These are phyloP conservation scores for Propithecus deckenii DNA, from an alignment of 2,797 vertebrate genomes.

Conservation along the genomic window DNA sequence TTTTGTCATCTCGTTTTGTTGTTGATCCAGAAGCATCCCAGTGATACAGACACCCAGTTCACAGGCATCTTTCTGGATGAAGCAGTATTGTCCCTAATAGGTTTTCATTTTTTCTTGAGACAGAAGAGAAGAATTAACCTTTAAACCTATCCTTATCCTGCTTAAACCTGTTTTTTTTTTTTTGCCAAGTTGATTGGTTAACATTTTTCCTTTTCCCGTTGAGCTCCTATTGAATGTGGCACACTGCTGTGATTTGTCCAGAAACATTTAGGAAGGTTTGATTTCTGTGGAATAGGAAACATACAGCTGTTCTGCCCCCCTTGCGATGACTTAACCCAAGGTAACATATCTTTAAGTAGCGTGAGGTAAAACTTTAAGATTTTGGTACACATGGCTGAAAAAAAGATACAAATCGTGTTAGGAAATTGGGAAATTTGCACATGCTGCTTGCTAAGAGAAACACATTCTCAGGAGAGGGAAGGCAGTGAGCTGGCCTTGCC, in stretches of 20 bases:
- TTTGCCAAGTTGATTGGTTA: neutral
- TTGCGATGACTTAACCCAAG: neutral
- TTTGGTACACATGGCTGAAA: neutral
- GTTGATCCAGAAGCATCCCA: neutral
- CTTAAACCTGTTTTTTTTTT: neutral
- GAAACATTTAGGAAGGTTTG: neutral
- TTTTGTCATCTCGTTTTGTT: neutral
- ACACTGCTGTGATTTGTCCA: neutral
- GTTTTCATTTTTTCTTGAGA: neutral
- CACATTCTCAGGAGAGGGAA: neutral
- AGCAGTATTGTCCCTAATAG: neutral
- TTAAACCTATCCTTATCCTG: neutral
- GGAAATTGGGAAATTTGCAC: neutral
- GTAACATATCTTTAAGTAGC: neutral
- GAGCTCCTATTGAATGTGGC: neutral
- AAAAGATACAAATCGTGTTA: neutral
- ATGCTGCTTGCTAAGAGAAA: neutral
- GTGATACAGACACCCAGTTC: neutral
- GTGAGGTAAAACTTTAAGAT: neutral
- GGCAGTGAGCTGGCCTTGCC: neutral
- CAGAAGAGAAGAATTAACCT: neutral
- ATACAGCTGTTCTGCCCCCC: neutral
- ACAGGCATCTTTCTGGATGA: neutral
- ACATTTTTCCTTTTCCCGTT: conserved; percentile 18
- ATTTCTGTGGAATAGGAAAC: neutral